A percentile compares a stretch with the other conserved stretches of the same genome.
phyloP scores from a whole-genome alignment of 2,797 vertebrate species.

The Enteromius argenteus region DNA sequence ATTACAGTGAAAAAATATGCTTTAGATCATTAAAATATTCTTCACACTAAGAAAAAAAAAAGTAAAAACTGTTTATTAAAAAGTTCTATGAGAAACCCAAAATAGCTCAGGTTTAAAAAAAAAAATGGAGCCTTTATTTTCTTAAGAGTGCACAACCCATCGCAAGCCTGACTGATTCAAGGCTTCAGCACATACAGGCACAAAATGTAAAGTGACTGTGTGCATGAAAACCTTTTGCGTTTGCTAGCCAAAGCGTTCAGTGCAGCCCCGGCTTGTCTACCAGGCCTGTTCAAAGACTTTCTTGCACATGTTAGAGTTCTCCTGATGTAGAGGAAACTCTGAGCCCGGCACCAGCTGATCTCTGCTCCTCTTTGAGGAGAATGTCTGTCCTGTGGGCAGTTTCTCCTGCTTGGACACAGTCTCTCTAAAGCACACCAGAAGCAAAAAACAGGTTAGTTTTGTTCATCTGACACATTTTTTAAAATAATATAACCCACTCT shows the following conservation, averaged over 20 bases:
- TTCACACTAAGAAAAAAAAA: neutral
- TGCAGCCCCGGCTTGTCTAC: conserved; percentile 63
- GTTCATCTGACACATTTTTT: neutral
- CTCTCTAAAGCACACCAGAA: conserved; percentile 75
- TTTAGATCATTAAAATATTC: neutral
- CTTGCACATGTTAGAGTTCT: conserved; percentile 98
- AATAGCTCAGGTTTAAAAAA: neutral
- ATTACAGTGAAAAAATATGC: neutral
- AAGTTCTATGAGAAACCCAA: neutral
- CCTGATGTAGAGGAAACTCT: conserved; percentile 94
- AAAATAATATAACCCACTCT: neutral
- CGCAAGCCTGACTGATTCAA: neutral
- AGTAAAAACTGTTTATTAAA: neutral
- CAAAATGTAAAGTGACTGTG: conserved; percentile 13
- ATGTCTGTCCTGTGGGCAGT: conserved; percentile 81
- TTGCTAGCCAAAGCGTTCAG: neutral
- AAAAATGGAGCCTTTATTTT: neutral
- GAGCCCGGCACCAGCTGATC: conserved; percentile 81
- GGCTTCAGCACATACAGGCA: conserved; percentile 4
- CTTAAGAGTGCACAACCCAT: neutral
- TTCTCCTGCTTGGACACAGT: conserved; percentile 86
- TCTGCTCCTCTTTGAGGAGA: conserved; percentile 76
- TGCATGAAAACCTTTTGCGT: conserved; percentile 16
- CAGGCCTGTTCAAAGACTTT: conserved; percentile 81
- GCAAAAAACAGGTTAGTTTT: conserved; percentile 14